Conservation (phyloP, 2,888 invertebrate genomes). For the Drosophila cyrtoloma region DNA sequence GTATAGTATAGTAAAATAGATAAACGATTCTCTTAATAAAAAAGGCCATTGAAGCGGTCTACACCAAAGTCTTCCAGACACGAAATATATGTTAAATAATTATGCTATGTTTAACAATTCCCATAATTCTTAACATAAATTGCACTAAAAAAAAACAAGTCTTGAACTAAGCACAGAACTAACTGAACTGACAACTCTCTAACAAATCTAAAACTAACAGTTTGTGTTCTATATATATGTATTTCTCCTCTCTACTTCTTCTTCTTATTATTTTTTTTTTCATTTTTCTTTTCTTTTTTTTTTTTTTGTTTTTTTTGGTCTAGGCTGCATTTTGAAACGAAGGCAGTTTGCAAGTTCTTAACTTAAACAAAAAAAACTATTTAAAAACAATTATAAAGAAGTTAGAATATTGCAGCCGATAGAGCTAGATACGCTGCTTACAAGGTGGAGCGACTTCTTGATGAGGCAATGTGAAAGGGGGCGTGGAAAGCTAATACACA, state of each 20-base stretch:
- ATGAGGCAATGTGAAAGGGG: not conserved
- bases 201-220: constrained; percentile 41
- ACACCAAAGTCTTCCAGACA: constrained; percentile 37
- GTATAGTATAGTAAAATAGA: constrained; percentile 15
- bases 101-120: constrained; percentile 34
- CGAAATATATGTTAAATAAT: constrained; percentile 13
- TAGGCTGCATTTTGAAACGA: constrained; percentile 68
- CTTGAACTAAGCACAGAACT: constrained; percentile 49
- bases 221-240: constrained; percentile 8
- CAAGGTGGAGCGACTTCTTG: not conserved
- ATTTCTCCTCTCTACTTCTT: not conserved
- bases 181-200: constrained; percentile 40
- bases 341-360: constrained; percentile 48
- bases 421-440: not conserved
- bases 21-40: constrained; percentile 17
- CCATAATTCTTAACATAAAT: constrained; percentile 37
- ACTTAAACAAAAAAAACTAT: constrained; percentile 28
- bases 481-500: not conserved
- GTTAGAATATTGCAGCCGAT: not conserved
- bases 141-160: constrained; percentile 56
- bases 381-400: constrained; percentile 6
- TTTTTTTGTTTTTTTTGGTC: constrained; percentile 71
- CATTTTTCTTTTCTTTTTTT: constrained; percentile 1
- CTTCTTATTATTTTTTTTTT: constrained; percentile 39
- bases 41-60: constrained; percentile 27